Base-by-base conservation (phyloP, 2,113 vertebrate species). In the Glaucomys volans region DNA sequence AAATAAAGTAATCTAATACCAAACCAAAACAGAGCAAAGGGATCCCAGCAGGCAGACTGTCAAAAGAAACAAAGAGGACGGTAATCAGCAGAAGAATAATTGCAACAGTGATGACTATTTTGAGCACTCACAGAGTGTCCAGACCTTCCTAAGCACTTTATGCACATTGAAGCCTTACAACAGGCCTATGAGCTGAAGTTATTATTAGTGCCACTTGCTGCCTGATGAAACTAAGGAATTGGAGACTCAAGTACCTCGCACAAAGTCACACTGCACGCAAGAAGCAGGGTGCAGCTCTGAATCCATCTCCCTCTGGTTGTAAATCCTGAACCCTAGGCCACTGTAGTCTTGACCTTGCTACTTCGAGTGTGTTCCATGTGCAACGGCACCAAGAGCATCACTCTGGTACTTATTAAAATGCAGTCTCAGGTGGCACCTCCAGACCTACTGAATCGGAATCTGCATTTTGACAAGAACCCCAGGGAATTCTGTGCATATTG, bases 1-100 rank as follows among this genome's bases (percentile, higher is more conserved):
- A 94, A 89, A 90, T 13, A 59, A 72, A 81, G 86, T 57, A 76
- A 93, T 37, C 81, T 76, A 92, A 92, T 8, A 44, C 40, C 24
- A 90, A 82, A 91, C 22, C 1, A 74, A 67, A 18, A 80, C 35
- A 62, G 20, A 85, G 67, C 40, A 9, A 86, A 93, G 32, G 11
- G 10, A 81, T 12, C 40, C 74, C 67, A 54, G 64, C 4, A 85
- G 64, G 47, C 67, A 86, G n/a, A 91, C 57, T 35, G 64, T 80
- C 35, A 59, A 91, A 91, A 92, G 50, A 85, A 81, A 74, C 37
- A 64, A 66, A 44, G 30, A 62, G 22, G 2, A 71, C 22, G 18
- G 2, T 52, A 28, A 37, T 75, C n/a, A 77, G 54, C 18, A 2
- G 1, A 4, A 1, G 74, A 77, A 40, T 40, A 79, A 37, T 6